A percentile compares a stretch with the other conserved stretches of the same genome.
Evolutionary conservation across 2,797 vertebrate species (phyloP).

Genomic region (Gouania willdenowi): DNA sequence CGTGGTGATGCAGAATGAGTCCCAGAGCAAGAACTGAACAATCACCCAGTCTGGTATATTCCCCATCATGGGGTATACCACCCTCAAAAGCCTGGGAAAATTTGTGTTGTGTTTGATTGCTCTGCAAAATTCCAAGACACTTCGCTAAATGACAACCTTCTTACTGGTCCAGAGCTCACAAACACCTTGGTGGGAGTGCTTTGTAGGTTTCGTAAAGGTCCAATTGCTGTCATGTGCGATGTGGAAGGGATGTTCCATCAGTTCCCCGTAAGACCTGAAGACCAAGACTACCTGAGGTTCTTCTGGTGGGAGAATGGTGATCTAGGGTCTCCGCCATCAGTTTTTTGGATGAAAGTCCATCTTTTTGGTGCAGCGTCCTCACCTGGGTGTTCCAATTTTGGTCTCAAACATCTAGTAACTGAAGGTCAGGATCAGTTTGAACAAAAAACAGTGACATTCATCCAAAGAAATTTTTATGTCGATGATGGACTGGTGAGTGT

Average conservation of each 20-base stretch:
- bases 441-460: not conserved
- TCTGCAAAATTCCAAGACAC: no score
- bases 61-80: conserved; percentile 22
- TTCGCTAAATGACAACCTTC: no score
- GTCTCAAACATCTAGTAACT: not conserved
- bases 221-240: no score
- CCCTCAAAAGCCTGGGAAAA: conserved; percentile 15
- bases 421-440: not conserved
- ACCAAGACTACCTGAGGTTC: not conserved
- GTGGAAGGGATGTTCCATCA: no score
- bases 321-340: not conserved
- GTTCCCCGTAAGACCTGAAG: not conserved
- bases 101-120: no score
- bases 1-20: conserved; percentile 10
- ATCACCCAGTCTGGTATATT: conserved; percentile 22
- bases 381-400: not conserved
- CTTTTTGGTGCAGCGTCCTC: not conserved
- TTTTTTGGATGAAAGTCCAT: conserved; percentile 1
- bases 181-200: no score
- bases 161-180: no score
- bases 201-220: no score
- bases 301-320: conserved; percentile 1
- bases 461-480: not conserved
- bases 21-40: not conserved
- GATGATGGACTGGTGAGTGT: not conserved